phyloP scores from a whole-genome alignment of 2,888 invertebrate genomes.

The Meteorus colon region DNA sequence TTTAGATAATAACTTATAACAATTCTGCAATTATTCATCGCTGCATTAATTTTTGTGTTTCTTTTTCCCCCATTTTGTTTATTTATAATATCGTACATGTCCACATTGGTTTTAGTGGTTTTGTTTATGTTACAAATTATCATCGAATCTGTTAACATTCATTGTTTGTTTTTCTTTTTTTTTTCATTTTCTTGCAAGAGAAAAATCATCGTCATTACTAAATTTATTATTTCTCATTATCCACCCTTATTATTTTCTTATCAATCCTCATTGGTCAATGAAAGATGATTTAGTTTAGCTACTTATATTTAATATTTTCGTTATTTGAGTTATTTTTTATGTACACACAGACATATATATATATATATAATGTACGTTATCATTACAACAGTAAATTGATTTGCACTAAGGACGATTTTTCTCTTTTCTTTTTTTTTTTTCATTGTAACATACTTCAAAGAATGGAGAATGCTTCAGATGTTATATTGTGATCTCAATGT shows the following conservation, averaged over 20 bases:
- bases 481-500: not conserved
- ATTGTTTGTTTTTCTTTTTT: not conserved
- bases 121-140: slow-evolving; percentile 8
- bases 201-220: not conserved
- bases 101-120: not conserved
- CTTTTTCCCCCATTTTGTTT: slow-evolving; percentile 17
- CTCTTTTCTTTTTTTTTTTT: slow-evolving; percentile 37
- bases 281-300: slow-evolving; percentile 15
- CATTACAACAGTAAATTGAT: slow-evolving; percentile 40
- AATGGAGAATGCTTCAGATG: slow-evolving; percentile 15
- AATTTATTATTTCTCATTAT: not conserved
- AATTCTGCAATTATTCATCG: slow-evolving; percentile 48
- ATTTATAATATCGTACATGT: slow-evolving; percentile 39
- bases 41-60: slow-evolving; percentile 20
- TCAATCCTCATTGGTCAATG: not conserved
- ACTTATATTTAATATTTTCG: slow-evolving; percentile 38
- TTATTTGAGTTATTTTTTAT: slow-evolving; percentile 41
- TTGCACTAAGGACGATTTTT: slow-evolving; percentile 31
- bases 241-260: not conserved
- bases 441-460: slow-evolving; percentile 30
- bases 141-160: slow-evolving; percentile 12
- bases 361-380: slow-evolving; percentile 21
- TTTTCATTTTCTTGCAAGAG: not conserved
- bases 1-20: slow-evolving; percentile 63
- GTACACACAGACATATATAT: slow-evolving; percentile 37